Evolutionary conservation across 2,113 vertebrate species (phyloP), one percentile per base, ranked within the genome.

Genomic region (Gymnarchus niloticus): DNA sequence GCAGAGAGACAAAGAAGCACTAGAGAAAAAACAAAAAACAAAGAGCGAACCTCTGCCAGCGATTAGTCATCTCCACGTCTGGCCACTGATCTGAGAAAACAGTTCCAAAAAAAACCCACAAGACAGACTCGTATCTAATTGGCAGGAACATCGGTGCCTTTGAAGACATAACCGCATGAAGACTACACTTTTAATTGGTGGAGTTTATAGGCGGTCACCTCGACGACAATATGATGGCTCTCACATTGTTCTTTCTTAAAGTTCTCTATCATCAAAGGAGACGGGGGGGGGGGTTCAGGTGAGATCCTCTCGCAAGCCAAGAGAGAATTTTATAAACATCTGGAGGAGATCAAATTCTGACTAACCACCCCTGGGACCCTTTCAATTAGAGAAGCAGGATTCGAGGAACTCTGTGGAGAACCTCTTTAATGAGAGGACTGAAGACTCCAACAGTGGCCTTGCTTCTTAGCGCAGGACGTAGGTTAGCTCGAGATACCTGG

Each of bases 261-360:
- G 89, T 85, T 88, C 56, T 23, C 23, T 54, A 76, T 91, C 92
- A 92, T 93, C 91, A 93, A 94, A 92, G 88, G 85, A 82, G 88
- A 90, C 88, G 83, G 51, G 89, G 89, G 84, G 83, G n/a, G 81
- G 84, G 87, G 85, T 37, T 86, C 86, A 89, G 89, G 91, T 90
- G 91, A 90, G 89, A 91, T 91, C 90, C 81, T 87, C 88, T 90
- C 91, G 93, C 86, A 88, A 87, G 3, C 85, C 84, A 90, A 88
- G 90, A 91, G 87, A 83, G 91, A 86, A 92, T 94, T 93, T 91
- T 78, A 83, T 88, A 90, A 73, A 94, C 93, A 94, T 95, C 94
- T 94, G 94, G 93, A 91, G 90, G 84, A 90, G 90, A 88, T 94
- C 93, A 92, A 88, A 88, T 85, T 85, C 90, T 91, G 77, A 84